Base-by-base conservation (phyloP, 2,797 vertebrate species). In the Sorex maritimensis region DNA sequence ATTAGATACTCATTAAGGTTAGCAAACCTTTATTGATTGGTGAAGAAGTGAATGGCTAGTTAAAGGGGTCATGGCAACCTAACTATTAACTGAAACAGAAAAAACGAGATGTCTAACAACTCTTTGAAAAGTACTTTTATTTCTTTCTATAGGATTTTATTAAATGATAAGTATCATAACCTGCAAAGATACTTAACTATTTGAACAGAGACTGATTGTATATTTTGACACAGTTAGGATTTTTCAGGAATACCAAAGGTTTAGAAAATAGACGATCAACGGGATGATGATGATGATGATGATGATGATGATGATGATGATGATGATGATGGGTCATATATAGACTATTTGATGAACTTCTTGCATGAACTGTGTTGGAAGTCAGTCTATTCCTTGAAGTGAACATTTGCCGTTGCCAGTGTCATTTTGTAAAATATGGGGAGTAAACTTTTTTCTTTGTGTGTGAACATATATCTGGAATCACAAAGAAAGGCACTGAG, bases 141-240 rank as follows among this genome's bases (percentile, higher is more conserved):
- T 38, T 67, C 26, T 95, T 95, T 93, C 75, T 28, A 24, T 19
- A 58, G 74, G 46, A 30, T 85, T 94, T 93, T 92, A 72, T 89
- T 69, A 91, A 87, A 81, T 28, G 58, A 28, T 81, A 38, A 71
- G 80, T 61, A 80, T 41, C 26, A 49, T 90, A 38, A 65, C 46
- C 24, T 71, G 80, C 34, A 87, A 94, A 93, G 34, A 61, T 95
- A 84, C 91, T 89, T 91, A 92, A 87, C 92, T 95, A 95, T 91
- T 95, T 83, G 94, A 96, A 80, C 21, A 17, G 73, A 30, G 77
- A 94, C 77, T 83, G 92, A 88, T 75, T 73, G 79, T 91, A 90
- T 92, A 23, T 96, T 95, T 92, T 91, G 91, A 95, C 83, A 88
- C n/a, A 67, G 92, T 44, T 91, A 84, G 90, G 85, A 87, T 80